These are phyloP conservation scores for Atherinosoma microstoma DNA, from an alignment of 2,797 vertebrate species.

Conservation along the genomic window DNA sequence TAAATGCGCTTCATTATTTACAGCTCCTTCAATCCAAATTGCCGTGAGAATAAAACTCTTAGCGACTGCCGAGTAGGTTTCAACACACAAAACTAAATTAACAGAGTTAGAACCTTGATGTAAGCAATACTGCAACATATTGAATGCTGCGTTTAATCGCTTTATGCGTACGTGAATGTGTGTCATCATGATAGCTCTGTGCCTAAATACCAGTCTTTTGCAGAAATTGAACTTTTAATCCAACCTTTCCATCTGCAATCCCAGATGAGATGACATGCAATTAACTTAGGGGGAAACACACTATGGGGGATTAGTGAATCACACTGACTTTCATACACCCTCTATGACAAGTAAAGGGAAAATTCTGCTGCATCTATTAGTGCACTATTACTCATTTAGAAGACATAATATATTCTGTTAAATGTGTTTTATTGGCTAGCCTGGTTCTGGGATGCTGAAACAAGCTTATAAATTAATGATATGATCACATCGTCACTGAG, in stretches of 20 bases:
- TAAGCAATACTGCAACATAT: conserved; percentile 8
- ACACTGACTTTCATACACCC: conserved; percentile 61
- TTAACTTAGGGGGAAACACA: conserved; percentile 69
- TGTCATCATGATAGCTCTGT: conserved; percentile 13
- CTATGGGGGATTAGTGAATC: conserved; percentile 66
- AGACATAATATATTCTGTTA: conserved; percentile 55
- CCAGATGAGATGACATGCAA: conserved; percentile 69
- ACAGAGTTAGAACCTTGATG: conserved; percentile 4
- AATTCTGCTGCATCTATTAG: conserved; percentile 43
- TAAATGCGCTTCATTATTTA: conserved; percentile 66
- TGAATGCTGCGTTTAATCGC: neutral
- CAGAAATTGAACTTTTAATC: conserved; percentile 66
- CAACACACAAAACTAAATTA: conserved; percentile 15
- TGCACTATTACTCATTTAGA: conserved; percentile 54
- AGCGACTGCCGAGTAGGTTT: conserved; percentile 18
- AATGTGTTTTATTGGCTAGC: conserved; percentile 67
- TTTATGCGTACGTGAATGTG: conserved; percentile 8
- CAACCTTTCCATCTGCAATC: conserved; percentile 70
- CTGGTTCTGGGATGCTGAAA: conserved; percentile 57
- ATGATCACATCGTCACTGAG: conserved; percentile 41
- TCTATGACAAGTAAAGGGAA: conserved; percentile 38
- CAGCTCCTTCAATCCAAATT: conserved; percentile 51
- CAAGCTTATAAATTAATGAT: conserved; percentile 72
- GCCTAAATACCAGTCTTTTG: conserved; percentile 50
- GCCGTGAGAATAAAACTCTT: conserved; percentile 34